Evolutionary conservation across 2,888 invertebrate species (phyloP).

Genomic region (Nesidiocoris tenuis): DNA sequence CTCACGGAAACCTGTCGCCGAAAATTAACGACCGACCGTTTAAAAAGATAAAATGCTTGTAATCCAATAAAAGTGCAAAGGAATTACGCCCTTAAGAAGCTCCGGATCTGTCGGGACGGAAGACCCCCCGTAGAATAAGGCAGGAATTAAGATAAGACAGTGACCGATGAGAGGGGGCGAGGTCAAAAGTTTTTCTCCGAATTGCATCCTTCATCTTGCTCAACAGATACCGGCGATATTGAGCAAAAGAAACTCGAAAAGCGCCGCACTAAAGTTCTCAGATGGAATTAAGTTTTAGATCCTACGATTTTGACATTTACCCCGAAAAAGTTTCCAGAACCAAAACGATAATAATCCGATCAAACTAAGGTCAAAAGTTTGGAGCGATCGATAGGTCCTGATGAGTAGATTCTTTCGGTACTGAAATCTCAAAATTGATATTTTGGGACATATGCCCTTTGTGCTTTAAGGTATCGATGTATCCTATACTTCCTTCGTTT

Average conservation of each 20-base stretch:
- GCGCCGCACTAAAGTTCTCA: no score
- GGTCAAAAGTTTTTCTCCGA: not conserved
- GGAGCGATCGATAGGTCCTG: no score
- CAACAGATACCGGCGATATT: not conserved
- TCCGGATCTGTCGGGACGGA: not conserved
- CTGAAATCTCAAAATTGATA: no score
- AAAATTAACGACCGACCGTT: not conserved
- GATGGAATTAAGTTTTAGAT: no score
- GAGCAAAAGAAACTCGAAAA: not conserved
- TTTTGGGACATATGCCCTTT: no score
- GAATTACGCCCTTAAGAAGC: conserved; percentile 28
- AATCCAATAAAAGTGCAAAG: conserved; percentile 23
- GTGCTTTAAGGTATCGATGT: no score
- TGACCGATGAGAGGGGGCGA: conserved; percentile 24
- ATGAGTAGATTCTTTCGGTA: no score
- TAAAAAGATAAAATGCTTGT: conserved; percentile 7
- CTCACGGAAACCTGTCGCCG: not conserved
- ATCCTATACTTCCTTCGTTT: no score
- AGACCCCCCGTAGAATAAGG: not conserved
- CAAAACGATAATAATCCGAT: no score
- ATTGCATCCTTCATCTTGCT: not conserved
- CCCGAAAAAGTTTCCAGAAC: no score
- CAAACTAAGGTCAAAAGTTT: no score
- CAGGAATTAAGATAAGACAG: conserved; percentile 28
- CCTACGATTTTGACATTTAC: no score